A percentile compares a stretch with the other conserved stretches of the same genome.
Conservation (phyloP, 2,888 invertebrate species). For the Chymomyza procnemis region DNA sequence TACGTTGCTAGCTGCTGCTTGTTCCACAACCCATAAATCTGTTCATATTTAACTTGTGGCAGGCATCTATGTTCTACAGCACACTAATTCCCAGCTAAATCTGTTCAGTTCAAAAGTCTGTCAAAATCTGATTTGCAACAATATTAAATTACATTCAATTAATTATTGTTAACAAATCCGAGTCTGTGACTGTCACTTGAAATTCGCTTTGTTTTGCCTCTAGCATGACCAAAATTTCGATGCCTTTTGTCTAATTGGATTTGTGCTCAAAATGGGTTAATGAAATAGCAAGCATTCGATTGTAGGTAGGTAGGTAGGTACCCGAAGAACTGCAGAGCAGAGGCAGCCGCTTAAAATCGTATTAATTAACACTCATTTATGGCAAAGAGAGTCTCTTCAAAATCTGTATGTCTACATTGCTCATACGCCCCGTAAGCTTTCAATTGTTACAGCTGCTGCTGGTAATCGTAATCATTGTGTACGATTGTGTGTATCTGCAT, state of each 20-base stretch:
- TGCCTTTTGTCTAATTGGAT: conserved; percentile 52
- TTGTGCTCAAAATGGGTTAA: conserved; percentile 60
- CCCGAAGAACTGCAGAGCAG: neutral
- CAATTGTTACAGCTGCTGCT: conserved; percentile 27
- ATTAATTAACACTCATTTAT: conserved; percentile 61
- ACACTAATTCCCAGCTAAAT: neutral
- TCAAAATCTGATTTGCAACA: neutral
- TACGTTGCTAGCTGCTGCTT: neutral
- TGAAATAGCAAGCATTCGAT: conserved; percentile 44
- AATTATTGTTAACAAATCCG: neutral
- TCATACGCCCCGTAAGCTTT: conserved; percentile 35
- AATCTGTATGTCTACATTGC: conserved; percentile 14
- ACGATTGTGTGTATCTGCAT: conserved; percentile 41
- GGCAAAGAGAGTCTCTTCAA: neutral
- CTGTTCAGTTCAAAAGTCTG: neutral
- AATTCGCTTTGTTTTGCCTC: conserved; percentile 15
- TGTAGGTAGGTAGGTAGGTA: conserved; percentile 48
- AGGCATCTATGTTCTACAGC: neutral
- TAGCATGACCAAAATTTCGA: conserved; percentile 15
- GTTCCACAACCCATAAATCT: neutral
- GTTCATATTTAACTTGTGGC: neutral
- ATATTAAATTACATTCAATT: neutral
- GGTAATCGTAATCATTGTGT: conserved; percentile 53
- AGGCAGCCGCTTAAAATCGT: conserved; percentile 50
- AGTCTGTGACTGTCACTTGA: neutral